These are phyloP conservation scores for Tenthredo amoena DNA, from an alignment of 2,888 invertebrate species.

Conservation along the genomic window DNA sequence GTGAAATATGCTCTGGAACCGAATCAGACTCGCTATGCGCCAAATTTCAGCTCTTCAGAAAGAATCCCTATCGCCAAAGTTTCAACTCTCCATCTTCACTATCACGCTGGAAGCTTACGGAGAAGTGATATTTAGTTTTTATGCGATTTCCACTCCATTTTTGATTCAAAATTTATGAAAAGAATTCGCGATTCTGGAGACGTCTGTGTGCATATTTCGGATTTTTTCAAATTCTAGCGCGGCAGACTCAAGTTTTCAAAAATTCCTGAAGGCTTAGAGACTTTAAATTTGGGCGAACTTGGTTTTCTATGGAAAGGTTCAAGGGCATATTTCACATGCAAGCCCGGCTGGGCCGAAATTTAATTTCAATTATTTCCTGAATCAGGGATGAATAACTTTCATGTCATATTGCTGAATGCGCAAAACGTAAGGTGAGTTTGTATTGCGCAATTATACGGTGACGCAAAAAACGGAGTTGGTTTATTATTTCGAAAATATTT, in stretches of 20 bases:
- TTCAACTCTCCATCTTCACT: background rate
- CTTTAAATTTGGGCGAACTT: too few relatives aligned
- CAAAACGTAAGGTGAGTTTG: background rate
- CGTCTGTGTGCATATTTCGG: background rate
- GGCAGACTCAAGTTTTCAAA: background rate
- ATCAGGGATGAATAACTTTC: too few relatives aligned
- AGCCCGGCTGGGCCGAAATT: too few relatives aligned
- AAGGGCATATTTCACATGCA: too few relatives aligned
- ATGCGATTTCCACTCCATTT: background rate
- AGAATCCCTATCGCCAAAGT: background rate
- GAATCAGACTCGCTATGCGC: background rate
- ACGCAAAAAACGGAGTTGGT: background rate
- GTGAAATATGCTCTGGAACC: background rate
- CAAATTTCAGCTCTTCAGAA: background rate
- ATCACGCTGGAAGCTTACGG: background rate
- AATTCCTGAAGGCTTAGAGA: background rate
- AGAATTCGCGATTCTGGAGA: background rate
- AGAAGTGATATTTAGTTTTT: background rate
- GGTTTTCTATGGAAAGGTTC: too few relatives aligned
- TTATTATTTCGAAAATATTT: background rate
- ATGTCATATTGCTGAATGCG: too few relatives aligned
- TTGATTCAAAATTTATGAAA: background rate
- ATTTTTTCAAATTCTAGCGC: background rate
- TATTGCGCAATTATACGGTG: background rate
- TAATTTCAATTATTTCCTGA: too few relatives aligned